Conservation (phyloP, 2,113 vertebrate genomes). For the Mesoclemmys tuberculata region DNA sequence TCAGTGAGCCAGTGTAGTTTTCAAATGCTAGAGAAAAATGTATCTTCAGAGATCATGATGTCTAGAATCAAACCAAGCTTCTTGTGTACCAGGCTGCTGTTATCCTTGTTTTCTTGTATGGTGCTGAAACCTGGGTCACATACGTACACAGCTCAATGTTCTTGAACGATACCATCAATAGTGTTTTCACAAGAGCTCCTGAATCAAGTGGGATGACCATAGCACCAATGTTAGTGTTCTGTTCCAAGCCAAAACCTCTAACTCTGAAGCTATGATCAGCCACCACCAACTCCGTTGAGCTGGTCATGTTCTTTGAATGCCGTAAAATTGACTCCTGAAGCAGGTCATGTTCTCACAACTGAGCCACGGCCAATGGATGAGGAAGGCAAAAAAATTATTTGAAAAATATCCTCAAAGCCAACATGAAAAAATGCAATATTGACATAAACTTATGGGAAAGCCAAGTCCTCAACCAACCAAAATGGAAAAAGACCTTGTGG, state of each 20-base stretch:
- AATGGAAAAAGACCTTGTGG: background rate
- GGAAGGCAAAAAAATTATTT: too few species aligned
- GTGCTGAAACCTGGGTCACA: background rate
- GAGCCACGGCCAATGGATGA: too few species aligned
- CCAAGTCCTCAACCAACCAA: background rate
- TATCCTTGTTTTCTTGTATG: background rate
- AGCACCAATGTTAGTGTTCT: background rate
- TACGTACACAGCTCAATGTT: background rate
- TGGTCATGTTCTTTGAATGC: background rate
- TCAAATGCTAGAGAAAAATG: background rate
- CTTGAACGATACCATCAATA: background rate
- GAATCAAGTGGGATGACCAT: background rate
- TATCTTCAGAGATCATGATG: background rate
- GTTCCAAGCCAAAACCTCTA: background rate
- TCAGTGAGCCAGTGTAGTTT: background rate
- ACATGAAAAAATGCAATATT: too few species aligned
- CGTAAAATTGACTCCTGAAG: too few species aligned
- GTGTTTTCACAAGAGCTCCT: background rate
- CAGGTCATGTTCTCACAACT: background rate
- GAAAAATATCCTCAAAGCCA: too few species aligned
- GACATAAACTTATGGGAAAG: background rate
- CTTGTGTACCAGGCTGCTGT: background rate
- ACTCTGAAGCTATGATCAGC: too few species aligned
- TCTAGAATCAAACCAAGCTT: background rate
- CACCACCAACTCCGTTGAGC: background rate